Percentiles rank a stretch among this genome's conserved stretches.
Conservation (phyloP, 2,797 vertebrate species). For the Malacoctenus gilli region DNA sequence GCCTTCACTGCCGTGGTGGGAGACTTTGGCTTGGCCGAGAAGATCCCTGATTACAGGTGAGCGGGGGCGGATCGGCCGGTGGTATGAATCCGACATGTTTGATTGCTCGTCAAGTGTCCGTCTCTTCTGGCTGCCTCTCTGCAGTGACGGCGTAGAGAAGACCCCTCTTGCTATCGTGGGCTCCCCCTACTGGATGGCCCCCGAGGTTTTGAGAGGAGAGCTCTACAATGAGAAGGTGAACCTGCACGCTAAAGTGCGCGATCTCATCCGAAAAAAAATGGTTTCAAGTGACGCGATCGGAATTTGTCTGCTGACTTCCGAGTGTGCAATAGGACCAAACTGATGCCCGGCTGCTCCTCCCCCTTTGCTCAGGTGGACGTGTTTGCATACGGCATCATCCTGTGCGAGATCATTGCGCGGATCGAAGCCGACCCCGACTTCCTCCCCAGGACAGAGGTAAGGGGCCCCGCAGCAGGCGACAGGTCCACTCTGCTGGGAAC, state of each 20-base stretch:
- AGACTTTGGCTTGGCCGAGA: conserved; percentile 95
- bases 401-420: conserved; percentile 93
- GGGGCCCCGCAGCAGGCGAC: too few species aligned
- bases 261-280: too few species aligned
- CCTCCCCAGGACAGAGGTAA: conserved; percentile 93
- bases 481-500: too few species aligned
- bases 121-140: conserved; percentile 8
- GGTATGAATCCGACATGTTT: too few species aligned
- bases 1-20: conserved; percentile 90
- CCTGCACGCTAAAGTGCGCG: too few species aligned
- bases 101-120: too few species aligned
- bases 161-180: conserved; percentile 90
- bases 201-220: conserved; percentile 91
- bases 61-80: too few species aligned
- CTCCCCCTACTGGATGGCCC: conserved; percentile 97
- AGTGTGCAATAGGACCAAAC: too few species aligned
- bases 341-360: too few species aligned
- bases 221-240: conserved; percentile 92
- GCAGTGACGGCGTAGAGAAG: conserved; percentile 83
- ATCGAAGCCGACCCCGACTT: conserved; percentile 94
- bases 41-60: conserved; percentile 94
- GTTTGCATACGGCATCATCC: conserved; percentile 92
- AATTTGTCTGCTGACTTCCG: too few species aligned
- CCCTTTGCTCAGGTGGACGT: conserved; percentile 85
- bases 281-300: too few species aligned